Conservation (phyloP, 2,888 invertebrate species). For the Drosophila formosana region DNA sequence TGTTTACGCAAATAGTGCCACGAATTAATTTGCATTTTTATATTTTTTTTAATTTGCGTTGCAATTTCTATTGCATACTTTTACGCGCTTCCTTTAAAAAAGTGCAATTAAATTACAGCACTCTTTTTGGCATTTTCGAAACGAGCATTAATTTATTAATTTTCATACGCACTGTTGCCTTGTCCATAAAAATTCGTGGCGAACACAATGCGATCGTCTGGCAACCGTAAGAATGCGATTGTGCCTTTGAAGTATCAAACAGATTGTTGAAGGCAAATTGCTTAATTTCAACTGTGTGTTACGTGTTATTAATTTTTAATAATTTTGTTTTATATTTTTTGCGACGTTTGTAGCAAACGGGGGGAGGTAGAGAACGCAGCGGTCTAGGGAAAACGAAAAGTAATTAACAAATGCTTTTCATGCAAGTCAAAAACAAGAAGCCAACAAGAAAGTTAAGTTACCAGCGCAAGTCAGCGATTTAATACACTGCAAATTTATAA, state of each 20-base stretch:
- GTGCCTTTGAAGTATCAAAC: slow-evolving; percentile 1
- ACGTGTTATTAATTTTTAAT: neutral
- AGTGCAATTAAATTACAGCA: neutral
- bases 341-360: neutral
- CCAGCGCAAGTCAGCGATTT: neutral
- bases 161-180: too few species aligned
- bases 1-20: neutral
- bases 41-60: neutral
- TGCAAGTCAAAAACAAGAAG: slow-evolving; percentile 48
- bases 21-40: neutral
- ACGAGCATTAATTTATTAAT: too few species aligned
- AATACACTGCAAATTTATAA: neutral
- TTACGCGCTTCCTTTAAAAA: neutral
- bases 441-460: slow-evolving; percentile 12
- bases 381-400: slow-evolving; percentile 46
- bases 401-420: slow-evolving; percentile 72
- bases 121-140: neutral
- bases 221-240: neutral
- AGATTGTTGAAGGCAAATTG: slow-evolving; percentile 54
- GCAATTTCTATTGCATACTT: slow-evolving; percentile 1
- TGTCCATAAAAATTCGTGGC: too few species aligned
- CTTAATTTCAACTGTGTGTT: slow-evolving; percentile 49
- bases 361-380: neutral
- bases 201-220: neutral
- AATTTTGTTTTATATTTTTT: neutral